phyloP scores from a whole-genome alignment of 2,113 vertebrate species.

The Ifrita kowaldi region DNA sequence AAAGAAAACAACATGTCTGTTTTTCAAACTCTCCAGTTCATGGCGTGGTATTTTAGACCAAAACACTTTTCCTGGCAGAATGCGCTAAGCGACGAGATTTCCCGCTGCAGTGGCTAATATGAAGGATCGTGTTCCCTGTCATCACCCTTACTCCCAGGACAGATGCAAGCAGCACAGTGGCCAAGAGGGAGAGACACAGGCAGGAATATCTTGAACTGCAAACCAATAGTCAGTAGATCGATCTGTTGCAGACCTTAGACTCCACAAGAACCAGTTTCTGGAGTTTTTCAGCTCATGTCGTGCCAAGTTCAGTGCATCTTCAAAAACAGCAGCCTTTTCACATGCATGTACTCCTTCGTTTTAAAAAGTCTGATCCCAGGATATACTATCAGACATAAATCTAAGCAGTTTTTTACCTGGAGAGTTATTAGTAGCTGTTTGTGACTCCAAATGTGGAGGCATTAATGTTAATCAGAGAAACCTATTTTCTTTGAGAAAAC shows the following conservation, averaged over 20 bases:
- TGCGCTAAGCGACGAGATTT: not conserved
- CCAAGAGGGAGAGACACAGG: not conserved
- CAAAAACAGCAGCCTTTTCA: not conserved
- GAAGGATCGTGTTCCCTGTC: not conserved
- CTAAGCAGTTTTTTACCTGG: not conserved
- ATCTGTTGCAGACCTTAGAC: not conserved
- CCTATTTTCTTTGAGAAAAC: not conserved
- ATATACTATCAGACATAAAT: not conserved
- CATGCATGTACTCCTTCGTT: not conserved
- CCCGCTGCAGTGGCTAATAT: not conserved
- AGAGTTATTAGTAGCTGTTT: not conserved
- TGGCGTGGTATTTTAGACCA: not conserved
- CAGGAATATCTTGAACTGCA: not conserved
- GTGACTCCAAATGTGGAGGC: not conserved
- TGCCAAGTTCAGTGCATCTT: not conserved
- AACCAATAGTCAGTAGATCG: not conserved
- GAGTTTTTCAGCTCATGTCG: not conserved
- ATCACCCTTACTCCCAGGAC: not conserved
- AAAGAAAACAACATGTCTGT: not conserved
- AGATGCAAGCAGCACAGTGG: not conserved
- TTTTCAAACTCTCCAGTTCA: not conserved
- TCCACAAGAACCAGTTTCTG: not conserved
- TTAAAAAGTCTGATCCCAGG: not conserved
- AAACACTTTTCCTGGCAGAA: not conserved
- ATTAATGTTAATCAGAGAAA: not conserved